phyloP scores from a whole-genome alignment of 2,797 vertebrate genomes.

The Dendrocincla fuliginosa region DNA sequence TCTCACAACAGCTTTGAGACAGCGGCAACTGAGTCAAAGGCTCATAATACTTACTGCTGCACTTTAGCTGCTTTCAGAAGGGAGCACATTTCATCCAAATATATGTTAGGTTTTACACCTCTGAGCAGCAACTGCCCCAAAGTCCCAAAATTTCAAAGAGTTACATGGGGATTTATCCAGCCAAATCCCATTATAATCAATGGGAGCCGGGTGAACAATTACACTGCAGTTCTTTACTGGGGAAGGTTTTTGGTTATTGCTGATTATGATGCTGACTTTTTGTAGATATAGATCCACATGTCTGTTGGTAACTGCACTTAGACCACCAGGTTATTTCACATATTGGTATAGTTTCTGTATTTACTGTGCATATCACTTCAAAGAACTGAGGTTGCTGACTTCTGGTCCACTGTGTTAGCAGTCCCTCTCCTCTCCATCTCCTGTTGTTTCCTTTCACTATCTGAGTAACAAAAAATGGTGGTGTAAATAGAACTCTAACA shows the following conservation, averaged over 20 bases:
- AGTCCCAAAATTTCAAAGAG: constrained; percentile 59
- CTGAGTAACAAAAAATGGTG: constrained; percentile 63
- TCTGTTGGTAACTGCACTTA: not conserved
- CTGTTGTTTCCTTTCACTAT: constrained; percentile 69
- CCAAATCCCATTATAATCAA: constrained; percentile 67
- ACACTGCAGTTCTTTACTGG: not conserved
- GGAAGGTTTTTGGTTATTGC: constrained; percentile 1
- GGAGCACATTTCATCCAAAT: not conserved
- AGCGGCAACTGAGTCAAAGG: not conserved
- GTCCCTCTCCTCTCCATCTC: constrained; percentile 54
- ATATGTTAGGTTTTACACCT: not conserved
- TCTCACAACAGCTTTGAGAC: not conserved
- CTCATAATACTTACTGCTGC: not conserved
- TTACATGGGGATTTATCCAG: constrained; percentile 62
- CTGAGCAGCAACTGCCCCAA: not conserved
- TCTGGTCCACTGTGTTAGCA: constrained; percentile 60
- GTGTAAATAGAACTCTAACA: constrained; percentile 70
- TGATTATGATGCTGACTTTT: constrained; percentile 33
- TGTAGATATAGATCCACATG: not conserved
- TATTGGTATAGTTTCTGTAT: not conserved
- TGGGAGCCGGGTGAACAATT: constrained; percentile 32
- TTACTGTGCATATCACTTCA: constrained; percentile 53
- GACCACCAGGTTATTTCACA: constrained; percentile 37
- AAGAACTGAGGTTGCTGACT: constrained; percentile 59
- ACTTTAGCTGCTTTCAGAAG: not conserved